Percentiles rank a stretch among this genome's conserved stretches.
Evolutionary conservation across 2,113 vertebrate species (phyloP).

Genomic region (Psammodynastes pulverulentus): DNA sequence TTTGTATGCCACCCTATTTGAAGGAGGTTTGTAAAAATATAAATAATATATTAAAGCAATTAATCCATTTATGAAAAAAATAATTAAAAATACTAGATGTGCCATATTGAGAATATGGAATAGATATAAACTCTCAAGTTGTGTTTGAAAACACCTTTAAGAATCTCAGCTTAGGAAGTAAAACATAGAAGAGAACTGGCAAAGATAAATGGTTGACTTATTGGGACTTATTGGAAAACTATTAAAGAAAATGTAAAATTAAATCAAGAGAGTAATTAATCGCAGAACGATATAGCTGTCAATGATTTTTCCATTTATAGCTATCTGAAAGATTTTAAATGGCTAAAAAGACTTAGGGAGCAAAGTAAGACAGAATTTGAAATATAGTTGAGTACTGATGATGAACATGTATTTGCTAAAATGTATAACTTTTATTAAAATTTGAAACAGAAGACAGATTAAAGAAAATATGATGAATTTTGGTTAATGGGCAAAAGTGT

Average conservation of each 20-base stretch:
- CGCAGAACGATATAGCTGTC: no score
- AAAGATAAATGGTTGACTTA: not conserved
- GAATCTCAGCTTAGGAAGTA: not conserved
- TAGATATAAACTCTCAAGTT: not conserved
- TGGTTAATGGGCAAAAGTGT: no score
- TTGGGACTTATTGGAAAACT: not conserved
- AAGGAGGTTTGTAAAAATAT: not conserved
- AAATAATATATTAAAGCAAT: not conserved
- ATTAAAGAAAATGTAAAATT: not conserved
- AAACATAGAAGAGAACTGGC: not conserved
- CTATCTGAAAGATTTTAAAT: no score
- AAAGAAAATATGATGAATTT: no score
- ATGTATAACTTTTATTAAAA: no score
- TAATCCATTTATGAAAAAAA: not conserved
- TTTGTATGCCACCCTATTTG: not conserved
- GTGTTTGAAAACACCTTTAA: not conserved
- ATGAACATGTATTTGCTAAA: no score
- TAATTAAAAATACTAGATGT: not conserved
- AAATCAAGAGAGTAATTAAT: not conserved
- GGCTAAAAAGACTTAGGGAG: no score
- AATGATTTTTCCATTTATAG: no score
- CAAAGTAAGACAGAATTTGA: no score
- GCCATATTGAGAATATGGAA: not conserved
- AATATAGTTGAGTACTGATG: no score
- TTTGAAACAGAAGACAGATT: no score